Base-by-base conservation (phyloP, 1,140 invertebrate genomes). In the Lasioglossum albipes region DNA sequence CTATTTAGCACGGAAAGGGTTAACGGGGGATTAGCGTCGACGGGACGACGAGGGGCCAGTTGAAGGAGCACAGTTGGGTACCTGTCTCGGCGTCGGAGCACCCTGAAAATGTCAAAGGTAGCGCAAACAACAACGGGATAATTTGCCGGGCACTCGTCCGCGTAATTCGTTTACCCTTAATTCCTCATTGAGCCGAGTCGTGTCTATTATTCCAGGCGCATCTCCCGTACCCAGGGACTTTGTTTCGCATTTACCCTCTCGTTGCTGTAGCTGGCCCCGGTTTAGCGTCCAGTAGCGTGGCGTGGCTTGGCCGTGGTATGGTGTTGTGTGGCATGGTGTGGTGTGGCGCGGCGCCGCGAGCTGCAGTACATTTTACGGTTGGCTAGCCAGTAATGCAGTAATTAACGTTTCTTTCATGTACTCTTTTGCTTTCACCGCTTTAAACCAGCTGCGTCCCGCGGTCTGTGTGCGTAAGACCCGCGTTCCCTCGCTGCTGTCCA, bases 361-460 rank as follows among this genome's bases (percentile, higher is more conserved):
- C 73, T 75, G 66, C 61, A 80, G 57, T 89, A 84, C 72, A 88
- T 89, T 85, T 87, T 84, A 87, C 67, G 84, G 71, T 86, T 80
- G 85, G 84, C 83, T 70, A 78, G 81, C 79, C 75, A 65, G 84
- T 90, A 87, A 89, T 89, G 87, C 73, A 82, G 80, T 90, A 89
- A 90, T 90, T 89, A 89, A 86, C 87, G 87, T 90, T 87, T 87
- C 88, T 90, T 90, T 89, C 86, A 85, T 88, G 83, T 84, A 84
- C 77, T 81, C 87, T 86, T 86, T 85, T 81, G 78, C 83, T 87
- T 75, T 85, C 84, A 87, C 78, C 81, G 70, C 81, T 83, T 80
- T 81, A 75, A 87, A 81, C 81, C 86, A 89, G 84, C 84, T 84
- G 86, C 80, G 78, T 77, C 66, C 75, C 75, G 71, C 61, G 64